Evolutionary conservation across 2,888 invertebrate genomes (phyloP), one percentile per base, ranked within the genome.

Genomic region (Agonopterix subpropinquella): DNA sequence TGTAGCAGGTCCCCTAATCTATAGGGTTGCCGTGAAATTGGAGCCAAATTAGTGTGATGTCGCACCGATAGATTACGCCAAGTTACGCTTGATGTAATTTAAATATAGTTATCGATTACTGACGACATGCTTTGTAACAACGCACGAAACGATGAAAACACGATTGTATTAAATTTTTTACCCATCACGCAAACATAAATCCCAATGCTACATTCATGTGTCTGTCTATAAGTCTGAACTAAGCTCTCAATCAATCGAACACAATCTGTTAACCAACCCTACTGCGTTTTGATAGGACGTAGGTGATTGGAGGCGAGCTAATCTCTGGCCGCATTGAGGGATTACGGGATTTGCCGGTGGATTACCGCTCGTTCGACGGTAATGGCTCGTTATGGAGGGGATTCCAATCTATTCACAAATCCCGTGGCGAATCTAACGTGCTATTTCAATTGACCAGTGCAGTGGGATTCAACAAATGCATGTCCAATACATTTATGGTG

Each of bases 261-360:
- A 28, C 28, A 4, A 5, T 28, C 28, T 28, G 28, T 28, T 28
- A 28, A 28, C 28, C 28, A 28, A 28, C 28, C 28, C 28, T 5
- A 28, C 28, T 28, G 28, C 28, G 28, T 7, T 28, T 28, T 28
- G 28, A 28, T 28, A 28, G 28, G 28, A 28, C 28, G 7, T 28
- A 28, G 28, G 28, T 28, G 28, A 28, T 28, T 28, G 28, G 28
- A n/a, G 39, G 39, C 63, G 63, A 68, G 64, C 70, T 76, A 80
- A 79, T 79, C 71, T 72, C 72, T 58, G 65, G 57, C 60, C 66
- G 51, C 58, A 56, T 28, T 58, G 64, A 65, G 73, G 73, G 72
- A 73, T 70, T 67, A 63, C 61, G 63, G 64, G 62, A 70, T 67
- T 73, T 76, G 71, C 67, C 61, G 68, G 63, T 50, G 73, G 75